Base-by-base conservation (phyloP, 2,797 vertebrate species). In the Heliangelus exortis region DNA sequence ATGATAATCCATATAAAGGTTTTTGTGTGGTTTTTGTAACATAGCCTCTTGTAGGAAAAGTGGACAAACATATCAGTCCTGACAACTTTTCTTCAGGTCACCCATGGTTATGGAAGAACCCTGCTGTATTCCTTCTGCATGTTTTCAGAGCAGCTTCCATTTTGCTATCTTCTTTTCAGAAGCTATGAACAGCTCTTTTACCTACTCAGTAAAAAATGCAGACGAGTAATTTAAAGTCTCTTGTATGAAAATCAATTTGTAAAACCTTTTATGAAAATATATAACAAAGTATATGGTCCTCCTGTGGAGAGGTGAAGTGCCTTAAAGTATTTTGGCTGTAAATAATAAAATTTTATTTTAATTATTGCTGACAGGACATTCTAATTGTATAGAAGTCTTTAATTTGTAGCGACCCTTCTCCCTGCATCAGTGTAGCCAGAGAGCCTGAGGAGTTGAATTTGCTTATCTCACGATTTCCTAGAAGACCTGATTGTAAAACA, bases 31-130 rank as follows among this genome's bases (percentile, higher is more conserved):
- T 68, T 84, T 75, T 79, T 75, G 13, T 55, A 55, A 50, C 0
- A 1, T 45, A 57, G 21, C 10, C 84, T 84, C 34, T 90, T 3
- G 0, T 23, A 69, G 57, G 6, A 34, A 71, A 87, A 79, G 12
- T 39, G 22, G 31, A 34, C 87, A 93, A 93, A 31, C 31, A 77
- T 48, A 87, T 87, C 48, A 53, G 26, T 66, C 57, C n/a, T 82
- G 84, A 72, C 57, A 92, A 78, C 57, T 73, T 82, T 88, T 95
- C 87, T 92, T 91, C 34, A 78, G 62, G 62, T 94, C 77, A 92
- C 71, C 59, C 67, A 33, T 63, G 48, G 51, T 86, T 93, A 53
- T 76, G 28, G 34, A 84, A 48, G 66, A 95, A 34, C 59, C 73
- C 67, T 73, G 25, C 74, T 84, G 62, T 69, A 92, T 69, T 86